Percentiles rank a stretch among this genome's conserved stretches.
phyloP scores from a whole-genome alignment of 2,888 invertebrate species.

The Drosophila parthenogenetica region DNA sequence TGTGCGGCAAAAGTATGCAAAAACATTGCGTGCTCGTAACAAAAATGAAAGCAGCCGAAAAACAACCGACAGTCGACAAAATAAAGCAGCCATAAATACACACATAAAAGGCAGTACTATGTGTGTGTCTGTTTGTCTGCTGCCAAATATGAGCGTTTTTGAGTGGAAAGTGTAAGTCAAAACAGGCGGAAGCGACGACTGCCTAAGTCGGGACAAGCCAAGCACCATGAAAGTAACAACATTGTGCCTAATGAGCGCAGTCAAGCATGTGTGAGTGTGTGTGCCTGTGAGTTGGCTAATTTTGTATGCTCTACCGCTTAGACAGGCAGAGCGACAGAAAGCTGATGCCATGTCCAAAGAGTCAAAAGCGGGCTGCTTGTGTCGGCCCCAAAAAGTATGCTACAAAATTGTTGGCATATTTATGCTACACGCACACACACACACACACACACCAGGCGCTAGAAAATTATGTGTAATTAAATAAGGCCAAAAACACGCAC shows the following conservation, averaged over 20 bases:
- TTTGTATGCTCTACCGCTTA: constrained; percentile 48
- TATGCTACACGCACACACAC: constrained; percentile 32
- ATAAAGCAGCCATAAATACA: constrained; percentile 41
- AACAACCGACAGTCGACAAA: constrained; percentile 42
- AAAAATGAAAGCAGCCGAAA: constrained; percentile 57
- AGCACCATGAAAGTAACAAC: constrained; percentile 70
- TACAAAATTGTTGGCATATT: constrained; percentile 57
- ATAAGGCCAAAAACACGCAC: constrained; percentile 46
- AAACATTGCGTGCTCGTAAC: constrained; percentile 57
- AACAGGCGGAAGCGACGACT: constrained; percentile 52
- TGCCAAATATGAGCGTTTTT: constrained; percentile 45
- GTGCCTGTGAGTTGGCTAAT: constrained; percentile 51
- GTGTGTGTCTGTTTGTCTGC: constrained; percentile 12
- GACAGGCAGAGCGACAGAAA: constrained; percentile 15
- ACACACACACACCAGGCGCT: constrained; percentile 26
- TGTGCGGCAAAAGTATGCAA: constrained; percentile 58
- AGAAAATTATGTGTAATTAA: constrained; percentile 65
- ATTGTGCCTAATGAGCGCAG: constrained; percentile 73
- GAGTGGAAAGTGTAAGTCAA: constrained; percentile 64
- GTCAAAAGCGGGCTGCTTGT: constrained; percentile 45
- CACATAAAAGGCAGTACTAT: background rate
- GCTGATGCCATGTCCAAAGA: constrained; percentile 55
- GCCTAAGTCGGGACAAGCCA: constrained; percentile 66
- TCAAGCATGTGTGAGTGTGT: constrained; percentile 50
- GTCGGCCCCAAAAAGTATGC: constrained; percentile 49